Base-by-base conservation (phyloP, 2,888 invertebrate genomes). In the Calameuta idolon region DNA sequence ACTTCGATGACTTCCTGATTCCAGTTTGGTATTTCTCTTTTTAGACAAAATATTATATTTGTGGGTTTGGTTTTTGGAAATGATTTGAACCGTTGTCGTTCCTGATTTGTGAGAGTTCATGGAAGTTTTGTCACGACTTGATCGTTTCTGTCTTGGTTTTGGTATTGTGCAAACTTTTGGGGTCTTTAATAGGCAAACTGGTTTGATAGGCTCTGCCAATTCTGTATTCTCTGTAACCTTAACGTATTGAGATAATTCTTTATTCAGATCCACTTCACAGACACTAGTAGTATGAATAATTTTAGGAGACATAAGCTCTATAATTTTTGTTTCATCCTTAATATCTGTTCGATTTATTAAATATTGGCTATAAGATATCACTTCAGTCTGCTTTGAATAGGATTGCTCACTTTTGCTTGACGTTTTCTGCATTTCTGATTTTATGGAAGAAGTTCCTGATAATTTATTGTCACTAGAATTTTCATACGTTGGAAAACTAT, bases 241-340 rank as follows among this genome's bases (percentile, higher is more conserved):
- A 37, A 83, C 85, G 35, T 85, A 82, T 35, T 80, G 77, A 31
- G 83, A 83, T 11, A 82, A 73, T 33, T 81, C 84, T 73, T 81
- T 78, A 69, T 83, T 80, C 3, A 82, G 76, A 0, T 76, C 81
- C 12, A 79, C 76, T 33, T 77, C 79, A 37, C 80, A 83, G 35
- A 83, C 81, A 76, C 84, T 84, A 11, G 75, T 78, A 30, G 78
- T 81, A 33, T 81, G 77, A 75, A 83, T 78, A 34, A 78, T 11
- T 76, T 85, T 85, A n/a, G 82, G 81, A 0, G 81, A 31, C 11
- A 82, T 76, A 35, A 84, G 69, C 12, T 82, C 83, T 12, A 84
- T 75, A 76, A 55, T 73, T 40, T 34, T 76, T 15, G 30, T 69
- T 15, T 77, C 33, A 68, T 40, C 74, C 30, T 77, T 40, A n/a